phyloP scores from a whole-genome alignment of 2,888 invertebrate species.

The Thera britannica region DNA sequence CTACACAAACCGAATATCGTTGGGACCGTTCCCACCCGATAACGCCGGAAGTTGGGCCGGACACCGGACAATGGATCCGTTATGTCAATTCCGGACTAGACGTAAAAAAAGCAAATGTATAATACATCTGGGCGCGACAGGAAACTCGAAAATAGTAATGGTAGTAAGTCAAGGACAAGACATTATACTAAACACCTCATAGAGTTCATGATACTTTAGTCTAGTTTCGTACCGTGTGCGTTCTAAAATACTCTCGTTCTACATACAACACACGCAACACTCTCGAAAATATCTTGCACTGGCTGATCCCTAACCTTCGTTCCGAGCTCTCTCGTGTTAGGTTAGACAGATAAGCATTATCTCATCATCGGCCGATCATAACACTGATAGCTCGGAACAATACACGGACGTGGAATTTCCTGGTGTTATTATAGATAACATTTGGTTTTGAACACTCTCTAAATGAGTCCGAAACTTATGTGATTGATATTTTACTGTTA shows the following conservation, averaged over 20 bases:
- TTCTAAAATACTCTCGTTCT: constrained; percentile 34
- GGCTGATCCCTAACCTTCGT: constrained; percentile 12
- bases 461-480: not conserved
- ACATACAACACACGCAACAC: constrained; percentile 21
- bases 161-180: constrained; percentile 52
- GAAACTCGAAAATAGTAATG: constrained; percentile 54
- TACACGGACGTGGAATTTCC: constrained; percentile 27
- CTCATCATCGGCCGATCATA: constrained; percentile 33
- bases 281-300: constrained; percentile 8
- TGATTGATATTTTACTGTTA: constrained; percentile 7
- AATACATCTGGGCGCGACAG: constrained; percentile 47
- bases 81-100: constrained; percentile 61
- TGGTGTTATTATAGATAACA: constrained; percentile 20
- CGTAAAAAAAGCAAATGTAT: constrained; percentile 49
- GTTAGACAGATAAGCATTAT: constrained; percentile 32
- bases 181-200: constrained; percentile 31
- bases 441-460: constrained; percentile 13
- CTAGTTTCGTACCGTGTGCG: constrained; percentile 26
- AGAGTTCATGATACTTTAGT: constrained; percentile 38
- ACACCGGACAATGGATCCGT: constrained; percentile 76
- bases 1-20: constrained; percentile 61
- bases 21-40: constrained; percentile 69
- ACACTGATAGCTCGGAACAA: constrained; percentile 31
- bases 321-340: constrained; percentile 24
- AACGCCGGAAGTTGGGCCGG: constrained; percentile 72